Percentiles rank a stretch among this genome's conserved stretches.
phyloP scores from a whole-genome alignment of 2,113 vertebrate species.

The Petroica traversi region DNA sequence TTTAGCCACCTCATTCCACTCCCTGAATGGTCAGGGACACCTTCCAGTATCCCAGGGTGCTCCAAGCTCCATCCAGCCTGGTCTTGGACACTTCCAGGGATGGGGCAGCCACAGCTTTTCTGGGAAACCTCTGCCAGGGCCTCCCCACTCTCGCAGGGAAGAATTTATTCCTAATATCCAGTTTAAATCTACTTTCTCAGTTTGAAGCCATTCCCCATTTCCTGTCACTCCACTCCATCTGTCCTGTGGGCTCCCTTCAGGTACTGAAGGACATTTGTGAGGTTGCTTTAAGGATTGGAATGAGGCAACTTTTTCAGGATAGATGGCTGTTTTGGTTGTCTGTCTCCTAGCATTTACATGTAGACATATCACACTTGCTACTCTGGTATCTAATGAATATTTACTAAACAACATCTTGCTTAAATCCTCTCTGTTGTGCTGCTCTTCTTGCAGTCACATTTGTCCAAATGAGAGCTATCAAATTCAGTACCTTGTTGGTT shows the following conservation, averaged over 20 bases:
- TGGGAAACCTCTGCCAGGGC: not conserved
- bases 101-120: not conserved
- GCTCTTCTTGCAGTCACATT: not conserved
- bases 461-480: not conserved
- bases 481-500: not conserved
- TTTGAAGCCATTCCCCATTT: not conserved
- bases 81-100: not conserved
- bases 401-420: not conserved
- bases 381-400: not conserved
- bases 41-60: accelerated
- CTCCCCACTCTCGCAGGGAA: not conserved
- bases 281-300: not conserved
- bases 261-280: not conserved
- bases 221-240: not conserved
- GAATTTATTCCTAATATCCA: not conserved
- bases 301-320: not conserved
- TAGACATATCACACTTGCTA: not conserved
- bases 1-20: not conserved
- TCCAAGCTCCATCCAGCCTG: accelerated
- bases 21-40: not conserved
- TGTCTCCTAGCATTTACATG: not conserved
- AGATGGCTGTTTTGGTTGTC: not conserved
- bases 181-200: not conserved
- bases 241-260: not conserved
- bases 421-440: not conserved